A percentile compares a stretch with the other conserved stretches of the same genome.
Conservation (phyloP, 2,113 vertebrate species). For the Coturnix japonica region DNA sequence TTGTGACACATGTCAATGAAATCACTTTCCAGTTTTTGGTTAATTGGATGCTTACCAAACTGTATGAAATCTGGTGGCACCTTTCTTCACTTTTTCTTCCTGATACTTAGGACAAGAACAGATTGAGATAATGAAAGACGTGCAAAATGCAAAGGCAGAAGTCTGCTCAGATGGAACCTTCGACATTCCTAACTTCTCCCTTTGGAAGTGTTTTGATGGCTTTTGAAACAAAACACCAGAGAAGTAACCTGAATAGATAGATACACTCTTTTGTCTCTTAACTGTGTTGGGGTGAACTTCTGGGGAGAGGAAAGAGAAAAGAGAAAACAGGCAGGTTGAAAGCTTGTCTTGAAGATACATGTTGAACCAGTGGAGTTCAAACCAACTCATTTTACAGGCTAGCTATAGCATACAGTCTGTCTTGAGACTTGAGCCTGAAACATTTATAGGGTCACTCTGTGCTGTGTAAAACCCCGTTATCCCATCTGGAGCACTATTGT, state of each 20-base stretch:
- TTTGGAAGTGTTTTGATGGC: background rate
- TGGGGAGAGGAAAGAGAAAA: background rate
- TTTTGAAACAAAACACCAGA: background rate
- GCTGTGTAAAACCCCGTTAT: background rate
- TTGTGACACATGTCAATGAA: background rate
- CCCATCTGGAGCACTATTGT: background rate
- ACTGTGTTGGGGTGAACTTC: background rate
- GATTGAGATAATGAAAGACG: background rate
- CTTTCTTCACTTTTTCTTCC: background rate
- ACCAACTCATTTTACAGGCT: background rate
- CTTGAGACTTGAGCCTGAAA: background rate
- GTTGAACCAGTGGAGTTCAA: background rate
- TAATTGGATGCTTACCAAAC: background rate
- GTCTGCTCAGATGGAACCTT: background rate
- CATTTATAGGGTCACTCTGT: background rate
- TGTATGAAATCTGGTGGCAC: no score
- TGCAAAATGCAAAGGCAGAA: background rate
- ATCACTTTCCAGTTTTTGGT: background rate
- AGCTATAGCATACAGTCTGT: background rate
- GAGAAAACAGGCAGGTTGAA: background rate
- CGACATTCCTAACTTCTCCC: background rate
- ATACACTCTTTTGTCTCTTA: background rate
- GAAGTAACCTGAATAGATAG: accelerated
- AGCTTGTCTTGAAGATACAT: background rate
- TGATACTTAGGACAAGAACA: accelerated